Evolutionary conservation across 2,888 invertebrate genomes (phyloP), one percentile per base, ranked within the genome.

Genomic region (Eremobia ochroleuca): DNA sequence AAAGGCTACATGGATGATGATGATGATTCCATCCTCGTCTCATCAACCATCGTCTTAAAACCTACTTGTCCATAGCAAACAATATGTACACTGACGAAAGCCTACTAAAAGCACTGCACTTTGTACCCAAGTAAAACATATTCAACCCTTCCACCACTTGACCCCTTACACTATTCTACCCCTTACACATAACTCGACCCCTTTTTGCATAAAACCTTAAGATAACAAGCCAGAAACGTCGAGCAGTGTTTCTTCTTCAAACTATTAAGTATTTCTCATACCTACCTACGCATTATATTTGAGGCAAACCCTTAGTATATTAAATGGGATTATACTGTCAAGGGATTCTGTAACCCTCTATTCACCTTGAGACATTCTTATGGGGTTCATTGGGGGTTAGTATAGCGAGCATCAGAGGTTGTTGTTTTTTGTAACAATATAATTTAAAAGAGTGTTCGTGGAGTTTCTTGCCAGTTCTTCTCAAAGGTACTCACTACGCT

Each of bases 321-420:
- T 89, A 91, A 83, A 82, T 68, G 61, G 84, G 90, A 91, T 91
- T 90, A 91, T 80, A 82, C 85, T 89, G 91, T 89, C 91, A 87
- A 81, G 85, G 85, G 87, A 87, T 85, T 73, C 68, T 65, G 76
- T 76, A 80, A 83, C 87, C 84, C 85, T 83, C 74, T 62, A 73
- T 66, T 89, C 83, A 85, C 89, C 89, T 90, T 87, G 86, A 89
- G 89, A 87, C 81, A 86, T 84, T 81, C 83, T 79, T 82, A 73
- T 3, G 43, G 34, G 58, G 74, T 76, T 68, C 59, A 89, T 61
- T 13, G 84, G 0, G 31, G 11, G 31, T 43, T 6, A 77, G 73
- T 67, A 68, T 72, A 8, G 43, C 59, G 28, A 85, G 76, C 80
- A 70, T 67, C 78, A n/a, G 55, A 43, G 61, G n/a, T n/a, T n/a